Base-by-base conservation (phyloP, 1,140 invertebrate species). In the Eriosoma lanigerum region DNA sequence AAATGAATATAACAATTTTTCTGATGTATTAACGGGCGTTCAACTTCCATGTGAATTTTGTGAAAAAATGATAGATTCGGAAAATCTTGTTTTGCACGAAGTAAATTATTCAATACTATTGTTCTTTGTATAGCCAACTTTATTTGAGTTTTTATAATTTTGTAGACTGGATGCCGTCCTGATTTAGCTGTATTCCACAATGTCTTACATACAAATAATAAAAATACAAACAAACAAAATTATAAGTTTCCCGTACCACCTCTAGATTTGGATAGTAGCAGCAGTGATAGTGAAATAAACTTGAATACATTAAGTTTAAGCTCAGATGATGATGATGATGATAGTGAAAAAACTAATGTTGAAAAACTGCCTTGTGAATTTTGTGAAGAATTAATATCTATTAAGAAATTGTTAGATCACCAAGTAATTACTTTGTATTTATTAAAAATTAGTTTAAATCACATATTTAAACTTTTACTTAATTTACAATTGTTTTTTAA, bases 341-440 rank as follows among this genome's bases (percentile, higher is more conserved):
- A 58, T 21, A 75, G n/a, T 75, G 75, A 78, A 29, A 78, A 78
- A 62, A 62, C 32, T 2, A 78, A 78, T 78, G 56, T 78, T 46
- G 75, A 78, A 12, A 78, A 78, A 62, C 54, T 83, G 6, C 83
- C 83, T 13, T 83, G 83, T 62, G 83, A 83, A 82, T 83, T 83
- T 44, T 83, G 83, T 72, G 82, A 83, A 54, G 58, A 56, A 17
- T 56, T 82, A 29, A 76, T 83, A 46, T 81, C 83, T 29, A 66
- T 81, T 26, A 76, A 81, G 24, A 58, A 82, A 24, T 64, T 83
- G 5, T 81, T 82, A n/a, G 21, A 76, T 2, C 83, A 83, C 81
- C 83, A 83, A 54, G 81, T 82, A 50, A 75, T 70, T 50, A 70
- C 13, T 70, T 24, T 48, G 1, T 19, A 15, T 5, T 48, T 1